Conservation (phyloP, 2,797 vertebrate species). For the Morus bassanus region DNA sequence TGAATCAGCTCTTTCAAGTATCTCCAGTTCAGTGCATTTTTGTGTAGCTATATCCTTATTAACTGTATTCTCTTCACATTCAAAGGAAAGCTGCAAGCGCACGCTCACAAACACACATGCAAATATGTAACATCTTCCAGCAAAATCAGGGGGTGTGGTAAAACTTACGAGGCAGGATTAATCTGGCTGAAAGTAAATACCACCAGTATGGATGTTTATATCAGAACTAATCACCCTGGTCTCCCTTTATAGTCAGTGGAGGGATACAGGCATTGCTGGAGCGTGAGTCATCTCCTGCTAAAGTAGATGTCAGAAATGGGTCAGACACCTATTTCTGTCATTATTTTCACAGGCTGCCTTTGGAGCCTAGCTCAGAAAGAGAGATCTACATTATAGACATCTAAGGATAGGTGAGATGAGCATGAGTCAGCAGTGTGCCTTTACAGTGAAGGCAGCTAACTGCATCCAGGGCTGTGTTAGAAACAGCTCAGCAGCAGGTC, state of each 20-base stretch:
- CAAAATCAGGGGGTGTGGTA: neutral
- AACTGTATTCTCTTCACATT: neutral
- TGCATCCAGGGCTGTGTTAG: neutral
- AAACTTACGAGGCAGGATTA: neutral
- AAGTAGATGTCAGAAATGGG: neutral
- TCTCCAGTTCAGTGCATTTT: neutral
- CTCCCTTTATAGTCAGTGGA: neutral
- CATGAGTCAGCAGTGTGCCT: neutral
- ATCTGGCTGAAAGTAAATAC: neutral
- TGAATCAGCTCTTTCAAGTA: neutral
- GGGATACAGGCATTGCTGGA: neutral
- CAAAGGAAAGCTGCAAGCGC: neutral
- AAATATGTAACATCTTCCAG: neutral
- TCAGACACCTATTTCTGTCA: constrained; percentile 1
- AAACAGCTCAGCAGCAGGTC: neutral
- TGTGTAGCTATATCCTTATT: neutral
- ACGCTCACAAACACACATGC: no score
- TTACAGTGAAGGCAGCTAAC: neutral
- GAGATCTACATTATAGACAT: neutral
- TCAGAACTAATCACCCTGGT: neutral
- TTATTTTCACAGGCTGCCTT: constrained; percentile 16
- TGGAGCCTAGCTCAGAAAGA: neutral
- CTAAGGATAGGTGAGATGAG: neutral
- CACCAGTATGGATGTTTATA: neutral
- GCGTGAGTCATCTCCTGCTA: neutral